Base-by-base conservation (phyloP, 2,888 invertebrate genomes). In the Candidula unifasciata region DNA sequence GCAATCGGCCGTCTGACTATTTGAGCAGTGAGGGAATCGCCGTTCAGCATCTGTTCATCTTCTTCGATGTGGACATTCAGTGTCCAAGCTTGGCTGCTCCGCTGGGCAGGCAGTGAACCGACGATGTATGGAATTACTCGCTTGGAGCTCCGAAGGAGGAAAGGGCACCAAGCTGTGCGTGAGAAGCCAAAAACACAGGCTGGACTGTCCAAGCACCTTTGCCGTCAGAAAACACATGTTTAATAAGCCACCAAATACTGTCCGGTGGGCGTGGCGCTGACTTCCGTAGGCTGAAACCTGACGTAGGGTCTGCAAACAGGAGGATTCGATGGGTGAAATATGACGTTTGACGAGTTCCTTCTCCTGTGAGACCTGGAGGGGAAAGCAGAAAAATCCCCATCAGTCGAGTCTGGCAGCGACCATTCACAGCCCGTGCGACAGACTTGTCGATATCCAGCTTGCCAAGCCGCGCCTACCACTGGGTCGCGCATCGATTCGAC, bases 221-320 rank as follows among this genome's bases (percentile, higher is more conserved):
- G 71, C 80, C 52, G 83, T 64, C 82, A 83, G 83, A 85, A 86
- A 85, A 86, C 87, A 86, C 86, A 85, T 86, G 86, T 82, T 84
- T 84, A 84, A 85, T 85, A 87, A 86, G 77, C 79, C 83, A 80
- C 37, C 27, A 37, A 74, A 44, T 57, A 52, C 64, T 44, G 74
- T 66, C 73, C 84, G 82, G 78, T 86, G 85, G 81, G 86, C 85
- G 80, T 80, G 64, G 30, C 21, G 27, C 24, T 16, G 60, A n/a
- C 66, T 57, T 73, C 81, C 80, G 80, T 52, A 69, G 79, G 21
- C 52, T n/a, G 79, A 27, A 27, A 69, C 33, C 33, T n/a, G 69
- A 24, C n/a, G 57, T 10, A n/a, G 24, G 10, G 24, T 37, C 18
- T 54, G 57, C 2, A 10, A n/a, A 44, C 13, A 44, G 44, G 33